Conservation (phyloP, 2,797 vertebrate species). For the Gorsachius magnificus region DNA sequence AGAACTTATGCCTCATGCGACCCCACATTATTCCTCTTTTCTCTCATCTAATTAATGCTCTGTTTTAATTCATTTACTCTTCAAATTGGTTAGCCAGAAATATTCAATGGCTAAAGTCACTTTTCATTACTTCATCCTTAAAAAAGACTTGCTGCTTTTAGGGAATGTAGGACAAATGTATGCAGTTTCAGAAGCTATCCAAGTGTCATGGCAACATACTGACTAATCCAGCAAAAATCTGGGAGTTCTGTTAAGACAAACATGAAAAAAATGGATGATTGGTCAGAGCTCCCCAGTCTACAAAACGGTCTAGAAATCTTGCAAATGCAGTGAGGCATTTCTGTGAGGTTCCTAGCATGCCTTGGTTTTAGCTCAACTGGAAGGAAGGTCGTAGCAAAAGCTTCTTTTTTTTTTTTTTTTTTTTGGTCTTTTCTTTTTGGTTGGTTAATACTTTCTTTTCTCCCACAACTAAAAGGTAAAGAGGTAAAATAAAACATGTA, state of each 20-base stretch:
- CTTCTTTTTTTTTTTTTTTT: too few species aligned
- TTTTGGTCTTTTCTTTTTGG: background rate
- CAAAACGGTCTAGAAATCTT: background rate
- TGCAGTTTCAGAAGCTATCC: background rate
- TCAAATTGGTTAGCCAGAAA: background rate
- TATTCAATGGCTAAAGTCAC: background rate
- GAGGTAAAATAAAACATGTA: background rate
- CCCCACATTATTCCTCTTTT: background rate
- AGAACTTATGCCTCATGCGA: background rate
- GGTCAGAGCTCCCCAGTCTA: background rate
- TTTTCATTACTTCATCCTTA: background rate
- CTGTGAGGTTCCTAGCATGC: accelerated
- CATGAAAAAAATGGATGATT: background rate
- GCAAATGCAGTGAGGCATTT: background rate
- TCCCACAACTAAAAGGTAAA: background rate
- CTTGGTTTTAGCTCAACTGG: background rate
- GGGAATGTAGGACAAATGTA: background rate
- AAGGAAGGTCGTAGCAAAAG: background rate
- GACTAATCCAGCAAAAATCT: background rate
- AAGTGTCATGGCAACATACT: background rate
- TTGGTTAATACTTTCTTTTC: background rate
- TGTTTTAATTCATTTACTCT: background rate
- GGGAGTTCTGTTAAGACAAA: background rate
- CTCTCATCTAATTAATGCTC: background rate
- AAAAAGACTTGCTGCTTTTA: background rate